phyloP scores from a whole-genome alignment of 2,797 vertebrate species.

The Sternarchorhynchus goeldii region DNA sequence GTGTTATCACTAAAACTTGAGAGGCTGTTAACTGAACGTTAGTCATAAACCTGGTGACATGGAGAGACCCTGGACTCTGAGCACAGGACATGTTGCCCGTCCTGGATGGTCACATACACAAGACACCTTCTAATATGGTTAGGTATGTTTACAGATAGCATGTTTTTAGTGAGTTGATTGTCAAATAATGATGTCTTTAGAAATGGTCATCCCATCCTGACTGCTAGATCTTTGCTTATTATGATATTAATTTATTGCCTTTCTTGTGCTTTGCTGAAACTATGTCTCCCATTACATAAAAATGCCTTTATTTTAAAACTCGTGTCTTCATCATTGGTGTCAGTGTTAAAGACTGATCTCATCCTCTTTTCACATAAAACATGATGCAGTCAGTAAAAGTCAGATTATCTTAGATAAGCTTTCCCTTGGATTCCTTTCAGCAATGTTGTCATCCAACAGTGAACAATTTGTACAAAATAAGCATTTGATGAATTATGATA shows the following conservation, averaged over 20 bases:
- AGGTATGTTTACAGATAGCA: too few relatives aligned
- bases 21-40: not conserved
- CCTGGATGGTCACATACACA: not conserved
- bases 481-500: conserved; percentile 35
- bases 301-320: not conserved
- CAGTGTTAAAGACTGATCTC: not conserved
- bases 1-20: not conserved
- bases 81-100: too few relatives aligned
- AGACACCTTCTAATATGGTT: not conserved
- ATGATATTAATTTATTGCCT: too few relatives aligned
- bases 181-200: too few relatives aligned
- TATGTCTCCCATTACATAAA: not conserved
- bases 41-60: not conserved
- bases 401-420: not conserved
- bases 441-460: not conserved
- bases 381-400: not conserved
- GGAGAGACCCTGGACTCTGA: too few relatives aligned
- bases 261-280: too few relatives aligned
- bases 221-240: too few relatives aligned
- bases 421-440: not conserved
- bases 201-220: too few relatives aligned
- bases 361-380: not conserved
- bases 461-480: conserved; percentile 30
- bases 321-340: not conserved
- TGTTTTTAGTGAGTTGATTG: too few relatives aligned